Evolutionary conservation across 2,113 vertebrate species (phyloP).

Genomic region (Larimichthys crocea): DNA sequence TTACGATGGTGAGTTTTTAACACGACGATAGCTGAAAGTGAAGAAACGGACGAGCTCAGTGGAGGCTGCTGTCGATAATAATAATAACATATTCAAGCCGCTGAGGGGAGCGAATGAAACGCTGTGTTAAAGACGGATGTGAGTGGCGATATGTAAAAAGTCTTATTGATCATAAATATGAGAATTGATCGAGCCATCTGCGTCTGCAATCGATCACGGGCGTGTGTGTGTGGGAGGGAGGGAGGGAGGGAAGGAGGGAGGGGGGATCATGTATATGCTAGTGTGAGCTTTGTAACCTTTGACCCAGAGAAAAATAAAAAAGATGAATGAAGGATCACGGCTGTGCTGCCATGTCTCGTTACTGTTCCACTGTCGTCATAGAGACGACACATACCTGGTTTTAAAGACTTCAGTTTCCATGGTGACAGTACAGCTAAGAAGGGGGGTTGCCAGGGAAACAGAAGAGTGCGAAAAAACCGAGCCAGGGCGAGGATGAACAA

Average conservation of each 20-base stretch:
- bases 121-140: constrained; percentile 26
- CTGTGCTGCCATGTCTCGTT: constrained; percentile 48
- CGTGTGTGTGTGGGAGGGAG: constrained; percentile 4
- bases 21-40: constrained; percentile 54
- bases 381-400: constrained; percentile 71
- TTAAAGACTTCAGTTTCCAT: constrained; percentile 76
- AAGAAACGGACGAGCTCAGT: background rate
- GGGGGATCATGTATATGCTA: constrained; percentile 49
- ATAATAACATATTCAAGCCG: background rate
- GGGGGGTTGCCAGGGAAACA: constrained; percentile 78
- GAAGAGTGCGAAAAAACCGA: constrained; percentile 41
- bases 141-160: constrained; percentile 35
- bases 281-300: constrained; percentile 73
- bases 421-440: constrained; percentile 78
- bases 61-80: background rate
- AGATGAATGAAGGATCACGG: constrained; percentile 63
- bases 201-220: constrained; percentile 40
- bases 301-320: constrained; percentile 76
- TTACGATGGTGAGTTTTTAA: constrained; percentile 57
- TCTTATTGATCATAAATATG: constrained; percentile 49
- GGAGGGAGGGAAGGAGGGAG: background rate
- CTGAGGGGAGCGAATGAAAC: constrained; percentile 22
- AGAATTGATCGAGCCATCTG: constrained; percentile 34
- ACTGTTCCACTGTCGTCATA: constrained; percentile 55
- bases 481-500: constrained; percentile 64